Base-by-base conservation (phyloP, 2,113 vertebrate genomes). In the Mesembrinibis cayennensis region DNA sequence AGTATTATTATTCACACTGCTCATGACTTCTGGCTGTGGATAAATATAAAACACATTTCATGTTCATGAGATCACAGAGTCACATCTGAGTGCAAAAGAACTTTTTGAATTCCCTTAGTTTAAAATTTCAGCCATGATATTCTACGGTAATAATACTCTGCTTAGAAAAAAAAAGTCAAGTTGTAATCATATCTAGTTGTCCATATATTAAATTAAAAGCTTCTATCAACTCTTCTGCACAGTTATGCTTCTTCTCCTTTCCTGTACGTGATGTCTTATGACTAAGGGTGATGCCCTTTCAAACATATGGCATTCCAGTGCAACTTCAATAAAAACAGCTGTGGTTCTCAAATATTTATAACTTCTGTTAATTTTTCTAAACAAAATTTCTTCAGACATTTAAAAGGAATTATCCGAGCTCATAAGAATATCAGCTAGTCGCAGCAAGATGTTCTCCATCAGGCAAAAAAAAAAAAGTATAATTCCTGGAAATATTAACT, bases 261-360 rank as follows among this genome's bases (percentile, higher is more conserved):
- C 32, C 74, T 86, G 23, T 19, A 11, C 9, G 27, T 22, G 44
- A 42, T 25, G 27, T 16, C 44, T 72, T 42, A 63, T 32, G 72
- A 65, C 62, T 77, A 70, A 38, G 50, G 12, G n/a, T 6, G 11
- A 85, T 40, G 38, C 11, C 45, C 34, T 32, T 82, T 66, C 49
- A 80, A 91, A 92, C 45, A 20, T 8, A 32, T 3, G 15, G 47
- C 38, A 65, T 26, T 66, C 7, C 70, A 69, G 29, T 5, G 9
- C 36, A 74, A 20, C 20, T 76, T 55, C 85, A 88, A 2, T 38
- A 58, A 82, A 72, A 82, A 80, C 88, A 97, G 97, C 90, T 93
- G 95, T 56, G 21, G 6, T 58, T 94, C 85, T 94, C 85, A 91
- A 95, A 80, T 93, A 90, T 96, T 97, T 96, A 90, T 66, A 83